Percentiles rank a stretch among this genome's conserved stretches.
Evolutionary conservation across 2,113 vertebrate species (phyloP).

Genomic region (Pelecanus crispus): DNA sequence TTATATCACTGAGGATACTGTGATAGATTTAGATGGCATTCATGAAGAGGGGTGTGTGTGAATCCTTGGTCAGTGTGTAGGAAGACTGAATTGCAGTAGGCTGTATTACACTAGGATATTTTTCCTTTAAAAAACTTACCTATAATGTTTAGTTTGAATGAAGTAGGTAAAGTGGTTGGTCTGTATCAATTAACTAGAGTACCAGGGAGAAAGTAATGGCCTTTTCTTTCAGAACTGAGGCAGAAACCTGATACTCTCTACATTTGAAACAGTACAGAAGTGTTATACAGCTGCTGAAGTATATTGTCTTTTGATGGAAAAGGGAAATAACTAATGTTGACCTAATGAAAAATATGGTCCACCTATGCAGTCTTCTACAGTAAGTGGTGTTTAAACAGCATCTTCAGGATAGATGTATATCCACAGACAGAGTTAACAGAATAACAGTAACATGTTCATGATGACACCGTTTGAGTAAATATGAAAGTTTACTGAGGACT

Average conservation of each 20-base stretch:
- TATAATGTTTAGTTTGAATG: neutral
- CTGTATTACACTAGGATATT: neutral
- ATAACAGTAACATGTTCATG: neutral
- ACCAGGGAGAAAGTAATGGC: neutral
- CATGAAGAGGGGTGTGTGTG: neutral
- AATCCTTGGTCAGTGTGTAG: neutral
- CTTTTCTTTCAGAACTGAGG: neutral
- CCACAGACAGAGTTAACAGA: neutral
- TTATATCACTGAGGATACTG: neutral
- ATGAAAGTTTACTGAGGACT: neutral
- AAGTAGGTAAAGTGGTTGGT: neutral
- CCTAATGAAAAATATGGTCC: neutral
- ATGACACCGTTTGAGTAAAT: neutral
- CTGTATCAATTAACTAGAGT: neutral
- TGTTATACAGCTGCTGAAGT: neutral
- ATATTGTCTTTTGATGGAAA: too few species aligned
- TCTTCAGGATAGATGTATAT: neutral
- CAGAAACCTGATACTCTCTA: neutral
- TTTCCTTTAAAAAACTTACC: neutral
- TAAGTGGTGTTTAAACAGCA: neutral
- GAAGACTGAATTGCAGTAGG: neutral
- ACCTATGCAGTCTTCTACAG: neutral
- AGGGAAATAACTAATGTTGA: neutral
- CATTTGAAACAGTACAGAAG: neutral
- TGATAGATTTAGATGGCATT: neutral